Conservation (phyloP, 2,797 vertebrate species). For the Phrynocephalus forsythii region DNA sequence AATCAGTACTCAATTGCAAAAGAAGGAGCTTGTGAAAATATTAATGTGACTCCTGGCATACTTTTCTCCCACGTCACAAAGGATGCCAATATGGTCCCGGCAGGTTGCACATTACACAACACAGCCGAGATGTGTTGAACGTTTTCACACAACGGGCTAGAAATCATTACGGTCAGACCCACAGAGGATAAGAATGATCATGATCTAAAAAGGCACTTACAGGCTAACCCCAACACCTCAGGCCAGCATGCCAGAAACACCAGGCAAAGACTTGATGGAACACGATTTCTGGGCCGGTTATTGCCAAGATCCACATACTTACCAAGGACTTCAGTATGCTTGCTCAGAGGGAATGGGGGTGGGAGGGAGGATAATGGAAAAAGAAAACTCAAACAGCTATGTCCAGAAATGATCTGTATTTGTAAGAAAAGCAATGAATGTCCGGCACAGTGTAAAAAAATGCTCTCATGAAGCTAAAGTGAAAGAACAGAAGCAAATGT, state of each 20-base stretch:
- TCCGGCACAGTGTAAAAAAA: conserved; percentile 80
- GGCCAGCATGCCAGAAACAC: conserved; percentile 79
- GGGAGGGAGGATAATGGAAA: conserved; percentile 70
- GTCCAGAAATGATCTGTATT: conserved; percentile 80
- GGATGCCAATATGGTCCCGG: conserved; percentile 70
- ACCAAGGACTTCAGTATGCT: conserved; percentile 72
- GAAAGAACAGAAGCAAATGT: conserved; percentile 77
- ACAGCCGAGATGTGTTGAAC: conserved; percentile 74
- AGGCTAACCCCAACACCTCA: conserved; percentile 77
- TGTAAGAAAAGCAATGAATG: conserved; percentile 80
- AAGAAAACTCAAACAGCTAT: conserved; percentile 79
- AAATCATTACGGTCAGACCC: conserved; percentile 72
- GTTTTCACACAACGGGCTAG: conserved; percentile 71
- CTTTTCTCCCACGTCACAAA: conserved; percentile 65
- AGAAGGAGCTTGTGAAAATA: conserved; percentile 65
- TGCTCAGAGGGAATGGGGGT: conserved; percentile 67
- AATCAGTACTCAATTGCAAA: conserved; percentile 59
- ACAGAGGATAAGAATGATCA: conserved; percentile 76
- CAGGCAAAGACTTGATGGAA: conserved; percentile 78
- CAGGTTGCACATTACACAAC: conserved; percentile 71
- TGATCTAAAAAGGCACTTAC: conserved; percentile 67
- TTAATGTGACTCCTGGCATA: conserved; percentile 69
- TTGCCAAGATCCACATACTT: conserved; percentile 77
- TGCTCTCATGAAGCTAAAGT: conserved; percentile 75
- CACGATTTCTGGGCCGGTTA: conserved; percentile 74